These are phyloP conservation scores for Pemphigus obesinymphae DNA, from an alignment of 1,140 invertebrate genomes.

Conservation along the genomic window DNA sequence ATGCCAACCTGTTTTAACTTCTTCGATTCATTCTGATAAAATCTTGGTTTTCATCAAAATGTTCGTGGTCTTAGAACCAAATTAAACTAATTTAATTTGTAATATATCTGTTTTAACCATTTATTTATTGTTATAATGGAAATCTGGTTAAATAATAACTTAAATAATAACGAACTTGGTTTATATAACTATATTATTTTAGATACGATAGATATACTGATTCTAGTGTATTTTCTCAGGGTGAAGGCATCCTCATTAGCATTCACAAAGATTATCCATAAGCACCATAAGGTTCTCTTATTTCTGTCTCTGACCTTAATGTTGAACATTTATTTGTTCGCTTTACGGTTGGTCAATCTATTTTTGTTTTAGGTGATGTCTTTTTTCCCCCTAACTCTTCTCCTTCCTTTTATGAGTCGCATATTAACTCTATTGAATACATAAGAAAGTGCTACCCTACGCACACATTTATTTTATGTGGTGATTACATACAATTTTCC, in stretches of 20 bases:
- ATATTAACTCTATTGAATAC: not conserved
- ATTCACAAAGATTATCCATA: not conserved
- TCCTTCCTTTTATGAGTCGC: not conserved
- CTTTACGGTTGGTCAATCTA: not conserved
- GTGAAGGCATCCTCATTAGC: not conserved
- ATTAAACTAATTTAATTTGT: conserved; percentile 6
- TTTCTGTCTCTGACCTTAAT: not conserved
- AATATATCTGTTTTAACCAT: not conserved
- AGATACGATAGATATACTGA: not conserved
- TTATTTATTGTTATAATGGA: not conserved
- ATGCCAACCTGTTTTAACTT: not conserved
- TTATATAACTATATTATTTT: conserved; percentile 1
- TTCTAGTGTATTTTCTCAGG: not conserved
- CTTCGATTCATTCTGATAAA: not conserved
- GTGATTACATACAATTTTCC: not conserved
- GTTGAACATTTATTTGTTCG: not conserved
- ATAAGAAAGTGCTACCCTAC: not conserved
- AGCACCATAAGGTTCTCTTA: too few species aligned
- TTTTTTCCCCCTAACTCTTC: not conserved
- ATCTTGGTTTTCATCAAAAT: conserved; percentile 9
- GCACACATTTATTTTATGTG: not conserved
- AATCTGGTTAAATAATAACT: conserved; percentile 1
- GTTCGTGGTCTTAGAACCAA: not conserved
- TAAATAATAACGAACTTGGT: not conserved
- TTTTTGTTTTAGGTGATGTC: not conserved